Percentiles rank a stretch among this genome's conserved stretches.
Conservation (phyloP, 2,797 vertebrate genomes). For the Linurgus olivaceus region DNA sequence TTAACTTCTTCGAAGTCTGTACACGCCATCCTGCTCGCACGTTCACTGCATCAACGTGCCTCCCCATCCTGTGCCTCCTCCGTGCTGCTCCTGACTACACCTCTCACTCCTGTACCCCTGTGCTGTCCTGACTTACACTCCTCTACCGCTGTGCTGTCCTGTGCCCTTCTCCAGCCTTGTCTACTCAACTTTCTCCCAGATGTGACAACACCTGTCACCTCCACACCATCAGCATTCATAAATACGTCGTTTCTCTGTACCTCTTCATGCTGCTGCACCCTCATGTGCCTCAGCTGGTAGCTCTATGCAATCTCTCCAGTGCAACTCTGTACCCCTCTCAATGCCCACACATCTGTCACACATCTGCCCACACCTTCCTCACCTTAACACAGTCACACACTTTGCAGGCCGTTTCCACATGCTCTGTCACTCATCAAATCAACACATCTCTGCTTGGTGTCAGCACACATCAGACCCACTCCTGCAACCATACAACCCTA, state of each 20-base stretch:
- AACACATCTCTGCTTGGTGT: not conserved
- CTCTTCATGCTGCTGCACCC: not conserved
- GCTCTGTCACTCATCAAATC: not conserved
- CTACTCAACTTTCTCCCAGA: not conserved
- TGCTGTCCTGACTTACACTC: not conserved
- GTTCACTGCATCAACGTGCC: not conserved
- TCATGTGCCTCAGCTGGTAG: not conserved
- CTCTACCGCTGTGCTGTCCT: no score
- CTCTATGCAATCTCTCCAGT: not conserved
- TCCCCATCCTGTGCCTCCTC: not conserved
- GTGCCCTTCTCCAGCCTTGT: not conserved
- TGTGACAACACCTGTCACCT: not conserved
- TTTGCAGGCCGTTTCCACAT: fast-evolving
- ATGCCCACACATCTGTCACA: not conserved
- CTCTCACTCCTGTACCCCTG: no score
- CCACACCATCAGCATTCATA: no score
- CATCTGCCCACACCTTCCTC: not conserved
- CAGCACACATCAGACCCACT: not conserved
- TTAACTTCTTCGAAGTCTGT: not conserved
- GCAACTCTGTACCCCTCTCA: not conserved
- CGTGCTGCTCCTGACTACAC: not conserved
- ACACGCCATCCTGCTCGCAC: fast-evolving
- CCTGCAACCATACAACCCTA: not conserved
- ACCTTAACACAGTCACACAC: not conserved
- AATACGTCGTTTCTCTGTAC: fast-evolving